Percentiles rank a stretch among this genome's conserved stretches.
phyloP scores from a whole-genome alignment of 2,888 invertebrate species.

The Yponomeuta evonymella region DNA sequence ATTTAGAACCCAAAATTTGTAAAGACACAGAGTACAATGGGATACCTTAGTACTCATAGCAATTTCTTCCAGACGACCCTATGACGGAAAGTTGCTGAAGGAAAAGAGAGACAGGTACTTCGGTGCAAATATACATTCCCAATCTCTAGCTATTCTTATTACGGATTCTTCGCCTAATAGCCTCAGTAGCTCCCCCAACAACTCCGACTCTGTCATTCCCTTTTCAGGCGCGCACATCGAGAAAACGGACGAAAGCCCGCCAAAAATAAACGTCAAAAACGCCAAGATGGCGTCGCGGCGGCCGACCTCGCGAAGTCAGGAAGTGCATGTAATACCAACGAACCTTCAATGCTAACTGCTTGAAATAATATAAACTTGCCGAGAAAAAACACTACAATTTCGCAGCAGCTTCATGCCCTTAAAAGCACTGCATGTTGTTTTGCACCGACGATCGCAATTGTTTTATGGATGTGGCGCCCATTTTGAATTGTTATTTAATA shows the following conservation, averaged over 20 bases:
- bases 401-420: neutral
- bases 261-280: constrained; percentile 73
- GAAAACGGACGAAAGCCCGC: constrained; percentile 32
- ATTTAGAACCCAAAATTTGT: too few species aligned
- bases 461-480: constrained; percentile 26
- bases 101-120: too few species aligned
- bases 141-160: too few species aligned
- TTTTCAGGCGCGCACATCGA: constrained; percentile 16
- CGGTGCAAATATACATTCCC: too few species aligned
- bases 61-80: too few species aligned
- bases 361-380: constrained; percentile 16
- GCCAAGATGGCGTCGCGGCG: constrained; percentile 56
- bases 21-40: too few species aligned
- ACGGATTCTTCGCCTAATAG: neutral
- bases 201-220: constrained; percentile 9
- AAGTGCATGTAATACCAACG: constrained; percentile 73
- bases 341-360: constrained; percentile 71
- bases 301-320: constrained; percentile 59
- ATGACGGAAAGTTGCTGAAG: too few species aligned
- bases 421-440: neutral
- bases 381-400: neutral
- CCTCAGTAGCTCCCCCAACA: constrained; percentile 4
- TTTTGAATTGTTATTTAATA: constrained; percentile 34
- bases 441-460: neutral
- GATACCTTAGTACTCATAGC: too few species aligned